Percentiles rank a stretch among this genome's conserved stretches.
phyloP scores from a whole-genome alignment of 2,888 invertebrate genomes.

The Campaea margaritaria region DNA sequence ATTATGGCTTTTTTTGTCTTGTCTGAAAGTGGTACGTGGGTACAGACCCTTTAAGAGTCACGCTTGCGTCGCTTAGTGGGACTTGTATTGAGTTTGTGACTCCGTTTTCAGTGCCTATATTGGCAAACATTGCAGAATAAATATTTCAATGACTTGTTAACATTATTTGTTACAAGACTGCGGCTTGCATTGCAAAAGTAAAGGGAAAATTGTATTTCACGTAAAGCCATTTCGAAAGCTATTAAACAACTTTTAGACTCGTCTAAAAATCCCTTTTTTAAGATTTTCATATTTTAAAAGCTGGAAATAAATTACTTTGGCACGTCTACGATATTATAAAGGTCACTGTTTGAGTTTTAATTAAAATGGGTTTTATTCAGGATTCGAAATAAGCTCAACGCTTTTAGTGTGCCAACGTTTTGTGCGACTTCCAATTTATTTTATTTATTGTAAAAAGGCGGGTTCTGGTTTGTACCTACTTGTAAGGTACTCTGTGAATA shows the following conservation, averaged over 20 bases:
- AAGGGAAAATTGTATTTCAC: too few relatives aligned
- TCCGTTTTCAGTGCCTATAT: constrained; percentile 22
- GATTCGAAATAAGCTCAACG: constrained; percentile 13
- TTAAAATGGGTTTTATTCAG: constrained; percentile 17
- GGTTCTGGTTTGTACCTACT: too few relatives aligned
- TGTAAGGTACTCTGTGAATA: too few relatives aligned
- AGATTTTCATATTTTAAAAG: not conserved
- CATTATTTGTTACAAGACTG: not conserved
- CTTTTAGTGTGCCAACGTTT: constrained; percentile 5
- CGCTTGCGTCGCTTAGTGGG: constrained; percentile 13
- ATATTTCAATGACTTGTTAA: constrained; percentile 7
- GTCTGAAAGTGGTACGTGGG: too few relatives aligned
- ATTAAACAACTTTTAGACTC: not conserved
- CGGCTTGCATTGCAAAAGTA: too few relatives aligned
- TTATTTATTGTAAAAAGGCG: not conserved
- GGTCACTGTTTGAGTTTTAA: constrained; percentile 23
- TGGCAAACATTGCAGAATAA: constrained; percentile 14
- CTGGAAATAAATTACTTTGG: not conserved
- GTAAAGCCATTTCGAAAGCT: not conserved
- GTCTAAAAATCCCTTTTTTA: too few relatives aligned
- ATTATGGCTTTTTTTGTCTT: too few relatives aligned
- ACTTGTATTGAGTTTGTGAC: constrained; percentile 26
- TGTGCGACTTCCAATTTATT: constrained; percentile 5
- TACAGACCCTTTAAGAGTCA: constrained; percentile 1
- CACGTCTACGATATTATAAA: constrained; percentile 6